Evolutionary conservation across 2,113 vertebrate species (phyloP), one percentile per base, ranked within the genome.

Genomic region (Muntiacus muntjak): DNA sequence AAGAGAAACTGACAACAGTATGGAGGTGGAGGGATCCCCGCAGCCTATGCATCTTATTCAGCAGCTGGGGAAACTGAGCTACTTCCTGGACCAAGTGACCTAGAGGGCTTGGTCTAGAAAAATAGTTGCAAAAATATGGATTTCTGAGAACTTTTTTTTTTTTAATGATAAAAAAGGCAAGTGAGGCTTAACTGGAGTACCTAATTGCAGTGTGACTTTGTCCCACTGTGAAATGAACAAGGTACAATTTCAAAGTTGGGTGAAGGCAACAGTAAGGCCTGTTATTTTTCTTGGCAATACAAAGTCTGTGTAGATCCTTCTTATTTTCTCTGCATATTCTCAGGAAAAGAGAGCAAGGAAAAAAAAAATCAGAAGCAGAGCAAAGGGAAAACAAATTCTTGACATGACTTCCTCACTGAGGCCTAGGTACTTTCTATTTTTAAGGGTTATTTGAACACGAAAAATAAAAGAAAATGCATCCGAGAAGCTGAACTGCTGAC

Each of bases 281-380:
- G 50, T 30, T 95, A 94, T 91, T 97, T 95, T 97, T 94, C 85
- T 97, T 96, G 83, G 82, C 89, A 40, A 95, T 58, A 30, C 33
- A 23, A 96, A 83, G 19, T 58, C 62, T 45, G 91, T 76, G 86
- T 55, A 87, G 87, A 79, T 89, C 60, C 54, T 95, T 78, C 50
- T 89, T 84, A 67, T 96, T 94, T 97, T 96, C 55, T 76, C 78
- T 19, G 19, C n/a, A 47, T 84, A 89, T 87, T 97, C 85, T 94
- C 94, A 96, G 87, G 93, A 92, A 97, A 86, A 95, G n/a, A 74
- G 33, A 71, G 50, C 5, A 64, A 87, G 15, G 40, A 40, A 64
- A 62, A 91, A 76, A 57, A 54, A 60, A 50, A 50, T 23, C 64
- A 43, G 91, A 94, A 85, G 52, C 60, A 88, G 55, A 90, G 45